Conservation (phyloP, 23 tunicate genomes). For the Trididemnum miniatum region DNA sequence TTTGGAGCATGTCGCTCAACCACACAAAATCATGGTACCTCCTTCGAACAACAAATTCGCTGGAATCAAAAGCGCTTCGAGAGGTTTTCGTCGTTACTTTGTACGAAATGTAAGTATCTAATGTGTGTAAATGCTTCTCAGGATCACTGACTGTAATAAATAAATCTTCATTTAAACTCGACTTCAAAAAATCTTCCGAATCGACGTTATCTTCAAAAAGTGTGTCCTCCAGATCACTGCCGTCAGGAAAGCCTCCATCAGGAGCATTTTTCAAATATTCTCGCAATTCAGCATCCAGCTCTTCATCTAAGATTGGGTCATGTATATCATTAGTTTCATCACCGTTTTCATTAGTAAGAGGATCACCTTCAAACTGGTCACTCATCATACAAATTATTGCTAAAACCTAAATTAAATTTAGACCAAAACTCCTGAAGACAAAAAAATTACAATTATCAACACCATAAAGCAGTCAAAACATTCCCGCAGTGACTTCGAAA, state of each 20-base stretch:
- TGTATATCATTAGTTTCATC: too few relatives aligned
- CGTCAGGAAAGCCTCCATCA: not conserved
- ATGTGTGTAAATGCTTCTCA: slow-evolving; percentile 61
- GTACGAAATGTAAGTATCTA: slow-evolving; percentile 84
- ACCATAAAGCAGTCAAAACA: too few relatives aligned
- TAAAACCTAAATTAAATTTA: too few relatives aligned
- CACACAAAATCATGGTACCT: slow-evolving; percentile 92
- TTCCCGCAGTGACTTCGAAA: too few relatives aligned
- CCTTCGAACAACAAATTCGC: slow-evolving; percentile 71
- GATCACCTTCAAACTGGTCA: too few relatives aligned
- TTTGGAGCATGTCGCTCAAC: slow-evolving; percentile 59
- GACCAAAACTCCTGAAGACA: too few relatives aligned
- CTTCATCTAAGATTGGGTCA: too few relatives aligned
- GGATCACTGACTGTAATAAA: slow-evolving; percentile 76
- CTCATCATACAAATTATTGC: too few relatives aligned
- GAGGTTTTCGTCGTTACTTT: slow-evolving; percentile 78
- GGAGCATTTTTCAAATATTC: not conserved
- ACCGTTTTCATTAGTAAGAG: too few relatives aligned
- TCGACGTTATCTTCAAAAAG: not conserved
- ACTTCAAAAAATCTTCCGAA: not conserved
- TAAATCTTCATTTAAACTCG: slow-evolving; percentile 38
- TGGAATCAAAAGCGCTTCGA: slow-evolving; percentile 77
- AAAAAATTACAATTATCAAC: too few relatives aligned
- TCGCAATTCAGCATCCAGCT: not conserved
- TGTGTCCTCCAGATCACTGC: slow-evolving; percentile 2